Base-by-base conservation (phyloP, 2,888 invertebrate species). In the Lasioglossum vierecki region DNA sequence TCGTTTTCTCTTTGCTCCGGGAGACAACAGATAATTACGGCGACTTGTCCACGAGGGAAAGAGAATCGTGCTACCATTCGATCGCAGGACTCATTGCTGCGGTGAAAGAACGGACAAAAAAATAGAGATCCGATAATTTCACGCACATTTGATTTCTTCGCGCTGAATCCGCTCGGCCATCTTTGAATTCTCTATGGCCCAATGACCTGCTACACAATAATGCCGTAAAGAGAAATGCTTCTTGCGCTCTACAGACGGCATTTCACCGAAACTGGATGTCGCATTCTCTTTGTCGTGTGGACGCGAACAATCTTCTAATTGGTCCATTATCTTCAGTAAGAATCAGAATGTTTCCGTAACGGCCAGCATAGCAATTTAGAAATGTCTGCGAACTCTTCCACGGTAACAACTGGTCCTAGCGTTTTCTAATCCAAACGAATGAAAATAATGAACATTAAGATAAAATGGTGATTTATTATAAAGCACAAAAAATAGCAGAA, bases 71-170 rank as follows among this genome's bases (percentile, higher is more conserved):
- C 35, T 75, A 39, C 73, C 82, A 22, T 57, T 35, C 71, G 76
- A 71, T 85, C 77, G 85, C 41, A 44, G 18, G 39, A 86, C 84
- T 85, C 85, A 84, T 81, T 79, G 60, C 39, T 22, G 46, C 70
- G 78, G 82, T 63, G 86, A 87, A 83, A 79, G 81, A 87, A 15
- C 39, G 66, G 6, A 35, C 71, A 57, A 68, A 68, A 53, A 35
- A 70, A 77, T 75, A 71, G 83, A 85, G 76, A 82, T 81, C 53
- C 79, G 63, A 85, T 88, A 89, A 92, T 92, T 92, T 92, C 92
- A 93, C 91, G 93, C 91, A 89, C 88, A 91, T 93, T 90, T 91
- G 91, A 91, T 91, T 92, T 91, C 88, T 85, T 91, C 91, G 92
- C 91, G 90, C 91, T 93, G 84, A 92, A 93, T 93, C 91, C 88